A percentile compares a stretch with the other conserved stretches of the same genome.
Evolutionary conservation across 2,113 vertebrate genomes (phyloP).

Genomic region (Turnix velox): DNA sequence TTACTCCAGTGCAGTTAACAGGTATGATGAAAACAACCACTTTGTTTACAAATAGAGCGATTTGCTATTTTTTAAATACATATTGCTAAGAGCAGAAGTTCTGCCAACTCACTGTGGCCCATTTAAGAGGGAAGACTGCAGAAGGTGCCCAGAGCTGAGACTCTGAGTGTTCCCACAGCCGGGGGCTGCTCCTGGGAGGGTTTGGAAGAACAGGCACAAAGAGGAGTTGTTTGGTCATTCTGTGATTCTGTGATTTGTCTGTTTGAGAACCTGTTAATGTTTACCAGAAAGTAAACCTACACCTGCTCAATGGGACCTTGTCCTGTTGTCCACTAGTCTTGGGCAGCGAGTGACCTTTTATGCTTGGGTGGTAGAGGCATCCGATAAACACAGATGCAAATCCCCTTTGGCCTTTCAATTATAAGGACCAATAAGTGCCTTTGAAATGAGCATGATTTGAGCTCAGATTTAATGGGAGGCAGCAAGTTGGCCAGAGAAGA

Average conservation of each 20-base stretch:
- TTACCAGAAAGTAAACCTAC: background rate
- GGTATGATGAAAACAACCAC: background rate
- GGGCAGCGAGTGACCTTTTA: background rate
- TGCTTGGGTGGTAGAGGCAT: background rate
- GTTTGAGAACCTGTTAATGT: slow-evolving; percentile 8
- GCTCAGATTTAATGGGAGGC: background rate
- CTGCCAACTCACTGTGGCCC: background rate
- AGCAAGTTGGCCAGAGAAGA: background rate
- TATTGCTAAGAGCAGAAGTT: background rate
- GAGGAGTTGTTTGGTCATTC: background rate
- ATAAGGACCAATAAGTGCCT: background rate
- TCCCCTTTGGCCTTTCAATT: background rate
- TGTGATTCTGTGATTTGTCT: too few relatives aligned
- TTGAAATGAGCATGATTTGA: background rate
- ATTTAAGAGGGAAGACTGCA: background rate
- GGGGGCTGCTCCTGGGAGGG: background rate
- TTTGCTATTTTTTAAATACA: background rate
- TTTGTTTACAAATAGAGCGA: background rate
- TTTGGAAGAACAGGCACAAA: background rate
- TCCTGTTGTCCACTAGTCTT: background rate
- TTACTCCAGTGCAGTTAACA: background rate
- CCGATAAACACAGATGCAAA: background rate
- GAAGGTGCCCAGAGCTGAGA: background rate
- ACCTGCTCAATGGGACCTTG: background rate
- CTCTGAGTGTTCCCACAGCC: background rate